These are phyloP conservation scores for Scarus forsteni DNA, from an alignment of 2,797 vertebrate species.

Conservation along the genomic window DNA sequence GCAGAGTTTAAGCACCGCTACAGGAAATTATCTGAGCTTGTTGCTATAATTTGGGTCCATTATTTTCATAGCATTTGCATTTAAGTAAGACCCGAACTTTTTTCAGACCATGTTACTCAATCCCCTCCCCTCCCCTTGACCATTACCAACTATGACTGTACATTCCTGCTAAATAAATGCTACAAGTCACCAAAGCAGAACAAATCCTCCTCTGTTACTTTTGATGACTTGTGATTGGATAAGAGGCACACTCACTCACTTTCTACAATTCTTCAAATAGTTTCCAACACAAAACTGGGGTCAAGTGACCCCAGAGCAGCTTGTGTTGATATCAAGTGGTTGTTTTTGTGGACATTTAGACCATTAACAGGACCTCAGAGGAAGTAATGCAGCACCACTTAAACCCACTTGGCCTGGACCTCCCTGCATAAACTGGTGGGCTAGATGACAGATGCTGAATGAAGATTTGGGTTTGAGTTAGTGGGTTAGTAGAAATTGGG, in stretches of 20 bases:
- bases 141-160: slow-evolving; percentile 19
- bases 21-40: slow-evolving; percentile 85
- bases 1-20: slow-evolving; percentile 80
- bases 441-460: slow-evolving; percentile 28
- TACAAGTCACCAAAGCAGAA: slow-evolving; percentile 22
- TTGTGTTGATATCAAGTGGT: slow-evolving; percentile 59
- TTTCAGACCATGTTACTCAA: slow-evolving; percentile 49
- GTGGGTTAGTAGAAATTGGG: slow-evolving; percentile 19
- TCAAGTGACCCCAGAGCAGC: slow-evolving; percentile 46
- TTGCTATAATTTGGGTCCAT: slow-evolving; percentile 81
- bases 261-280: slow-evolving; percentile 40
- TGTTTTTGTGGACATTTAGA: slow-evolving; percentile 68
- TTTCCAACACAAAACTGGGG: slow-evolving; percentile 43
- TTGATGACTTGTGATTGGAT: slow-evolving; percentile 21
- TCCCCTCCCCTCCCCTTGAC: slow-evolving; percentile 3
- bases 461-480: slow-evolving; percentile 8
- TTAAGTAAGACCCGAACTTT: slow-evolving; percentile 63
- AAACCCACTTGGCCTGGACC: slow-evolving; percentile 77
- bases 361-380: slow-evolving; percentile 78
- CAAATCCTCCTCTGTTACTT: slow-evolving; percentile 29
- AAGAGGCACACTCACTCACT: slow-evolving; percentile 16
- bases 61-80: slow-evolving; percentile 81
- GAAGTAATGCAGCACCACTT: slow-evolving; percentile 75
- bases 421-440: slow-evolving; percentile 67
- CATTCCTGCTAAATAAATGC: slow-evolving; percentile 23